Evolutionary conservation across 1,140 invertebrate genomes (phyloP).

Genomic region (Bathynomus jamesi): DNA sequence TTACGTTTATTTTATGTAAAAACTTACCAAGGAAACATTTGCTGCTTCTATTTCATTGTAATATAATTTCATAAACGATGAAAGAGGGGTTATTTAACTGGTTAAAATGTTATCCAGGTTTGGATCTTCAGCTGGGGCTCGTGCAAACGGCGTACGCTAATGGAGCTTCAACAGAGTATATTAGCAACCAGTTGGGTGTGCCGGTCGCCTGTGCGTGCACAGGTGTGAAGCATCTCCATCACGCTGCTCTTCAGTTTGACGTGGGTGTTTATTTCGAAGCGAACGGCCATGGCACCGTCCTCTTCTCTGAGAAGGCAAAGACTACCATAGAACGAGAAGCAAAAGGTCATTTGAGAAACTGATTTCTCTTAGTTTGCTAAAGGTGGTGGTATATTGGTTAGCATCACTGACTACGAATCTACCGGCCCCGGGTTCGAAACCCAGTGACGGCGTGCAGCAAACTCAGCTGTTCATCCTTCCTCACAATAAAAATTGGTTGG

Average conservation of each 20-base stretch:
- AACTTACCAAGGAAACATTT: no score
- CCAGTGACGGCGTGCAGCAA: no score
- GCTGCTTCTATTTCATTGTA: no score
- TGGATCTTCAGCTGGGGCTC: slow-evolving; percentile 67
- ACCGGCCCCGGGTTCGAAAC: no score
- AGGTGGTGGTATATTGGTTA: no score
- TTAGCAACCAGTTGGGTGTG: slow-evolving; percentile 73
- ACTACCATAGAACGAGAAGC: slow-evolving; percentile 43
- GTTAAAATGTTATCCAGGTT: no score
- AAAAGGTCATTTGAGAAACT: background rate
- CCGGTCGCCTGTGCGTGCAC: slow-evolving; percentile 79
- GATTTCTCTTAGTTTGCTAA: slow-evolving; percentile 35
- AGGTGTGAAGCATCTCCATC: slow-evolving; percentile 97
- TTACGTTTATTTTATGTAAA: no score
- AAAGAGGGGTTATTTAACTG: no score
- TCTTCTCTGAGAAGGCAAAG: slow-evolving; percentile 59
- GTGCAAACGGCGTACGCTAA: slow-evolving; percentile 99
- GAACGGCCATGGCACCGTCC: slow-evolving; percentile 95
- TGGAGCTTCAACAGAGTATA: slow-evolving; percentile 89
- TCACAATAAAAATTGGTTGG: no score
- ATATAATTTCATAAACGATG: no score
- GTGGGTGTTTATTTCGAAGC: slow-evolving; percentile 99
- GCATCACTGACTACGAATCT: no score
- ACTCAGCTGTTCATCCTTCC: no score
- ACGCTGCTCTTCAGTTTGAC: slow-evolving; percentile 80